Conservation (phyloP, 1,140 invertebrate species). For the Harlomillsia oculata region DNA sequence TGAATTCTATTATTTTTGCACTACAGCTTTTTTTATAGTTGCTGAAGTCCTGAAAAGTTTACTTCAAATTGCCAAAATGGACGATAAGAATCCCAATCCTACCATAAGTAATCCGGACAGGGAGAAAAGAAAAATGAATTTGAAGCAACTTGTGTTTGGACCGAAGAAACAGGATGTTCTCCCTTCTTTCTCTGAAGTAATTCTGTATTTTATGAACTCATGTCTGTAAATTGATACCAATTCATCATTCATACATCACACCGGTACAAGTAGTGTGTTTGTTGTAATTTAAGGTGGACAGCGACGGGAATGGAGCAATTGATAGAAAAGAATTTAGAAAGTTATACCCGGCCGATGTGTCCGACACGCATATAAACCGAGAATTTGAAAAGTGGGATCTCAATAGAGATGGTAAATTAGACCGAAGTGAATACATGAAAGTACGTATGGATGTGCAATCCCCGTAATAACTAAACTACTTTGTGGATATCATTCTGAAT, state of each 20-base stretch:
- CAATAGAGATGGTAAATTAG: constrained; percentile 60
- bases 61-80: too few species aligned
- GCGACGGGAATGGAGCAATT: constrained; percentile 61
- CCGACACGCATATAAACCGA: constrained; percentile 56
- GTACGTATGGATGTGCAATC: constrained; percentile 44
- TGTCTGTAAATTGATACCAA: neutral
- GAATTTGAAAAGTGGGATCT: constrained; percentile 60
- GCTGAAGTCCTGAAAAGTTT: too few species aligned
- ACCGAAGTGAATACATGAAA: constrained; percentile 71
- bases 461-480: neutral
- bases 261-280: neutral
- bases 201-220: constrained; percentile 42
- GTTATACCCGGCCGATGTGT: constrained; percentile 57
- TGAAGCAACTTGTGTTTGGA: too few species aligned
- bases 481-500: neutral
- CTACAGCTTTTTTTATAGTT: too few species aligned
- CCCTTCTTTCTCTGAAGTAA: too few species aligned
- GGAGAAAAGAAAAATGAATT: too few species aligned
- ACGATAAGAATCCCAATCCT: too few species aligned
- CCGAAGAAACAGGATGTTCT: too few species aligned
- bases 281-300: neutral
- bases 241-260: neutral
- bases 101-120: too few species aligned
- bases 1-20: too few species aligned
- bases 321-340: constrained; percentile 57